Evolutionary conservation across 2,797 vertebrate species (phyloP), one percentile per base, ranked within the genome.

Genomic region (Synaphobranchus kaupii): DNA sequence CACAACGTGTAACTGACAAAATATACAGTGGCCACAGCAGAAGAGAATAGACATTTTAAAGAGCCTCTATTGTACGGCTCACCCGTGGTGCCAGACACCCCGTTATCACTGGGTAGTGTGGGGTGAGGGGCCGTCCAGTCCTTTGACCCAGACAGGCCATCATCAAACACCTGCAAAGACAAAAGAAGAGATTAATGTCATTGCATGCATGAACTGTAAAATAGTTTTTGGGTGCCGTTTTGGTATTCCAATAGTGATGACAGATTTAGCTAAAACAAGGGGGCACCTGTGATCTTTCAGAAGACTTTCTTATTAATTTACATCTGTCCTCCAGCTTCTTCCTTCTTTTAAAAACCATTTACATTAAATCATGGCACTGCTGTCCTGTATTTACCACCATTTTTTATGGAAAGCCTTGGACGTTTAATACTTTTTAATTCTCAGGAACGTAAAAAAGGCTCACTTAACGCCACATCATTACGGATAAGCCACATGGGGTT

Each of bases 151-250:
- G 66, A 28, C 31, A 94, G 89, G 80, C 92, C 94, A 90, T 89
- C 92, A n/a, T 95, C 94, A 93, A 94, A 94, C 85, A 94, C 94
- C 96, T 96, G 84, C 10, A 85, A 89, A n/a, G 88, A 56, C 81
- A 52, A 12, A 90, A 84, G 28, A 86, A 87, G 31, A 20, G 28
- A 91, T 12, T 0, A 60, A 2, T 66, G 6, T 56, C 31, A 9
- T 6, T 56, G 22, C 31, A 48, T 50, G 71, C 17, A 52, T 84
- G 13, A 17, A 71, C 12, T 44, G 17, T n/a, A 20, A 22, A 39
- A n/a, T 82, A 50, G 80, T 48, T 4, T 81, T 47, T 15, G 39
- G 44, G 39, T 1, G 47, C 17, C 25, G 20, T 50, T 25, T 22
- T 0, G 39, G 66, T 34, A 34, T n/a, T 50, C 22, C 44, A 25